Evolutionary conservation across 2,113 vertebrate species (phyloP).

Genomic region (Papio anubis): DNA sequence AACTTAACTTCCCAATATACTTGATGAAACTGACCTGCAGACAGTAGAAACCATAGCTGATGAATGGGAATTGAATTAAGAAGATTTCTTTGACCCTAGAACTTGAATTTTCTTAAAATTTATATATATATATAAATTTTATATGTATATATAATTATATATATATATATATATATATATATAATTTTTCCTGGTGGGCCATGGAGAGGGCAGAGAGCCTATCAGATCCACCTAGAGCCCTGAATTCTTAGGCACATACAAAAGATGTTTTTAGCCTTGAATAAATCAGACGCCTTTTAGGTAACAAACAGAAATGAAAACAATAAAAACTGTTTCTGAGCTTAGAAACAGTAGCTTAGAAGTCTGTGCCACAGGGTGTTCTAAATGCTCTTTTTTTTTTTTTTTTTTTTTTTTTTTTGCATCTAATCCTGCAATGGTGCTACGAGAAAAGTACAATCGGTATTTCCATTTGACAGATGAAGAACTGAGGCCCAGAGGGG

Average conservation of each 20-base stretch:
- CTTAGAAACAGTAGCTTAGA: too few relatives aligned
- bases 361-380: accelerated
- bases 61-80: not conserved
- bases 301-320: not conserved
- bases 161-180: too few relatives aligned
- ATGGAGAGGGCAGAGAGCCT: too few relatives aligned
- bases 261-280: accelerated
- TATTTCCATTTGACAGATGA: not conserved
- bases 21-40: accelerated
- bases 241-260: not conserved
- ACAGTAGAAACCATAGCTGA: accelerated
- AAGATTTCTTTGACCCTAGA: too few relatives aligned
- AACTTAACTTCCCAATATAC: not conserved
- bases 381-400: not conserved
- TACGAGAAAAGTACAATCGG: accelerated
- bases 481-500: too few relatives aligned
- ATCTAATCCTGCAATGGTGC: accelerated
- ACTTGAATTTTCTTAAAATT: too few relatives aligned
- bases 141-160: too few relatives aligned
- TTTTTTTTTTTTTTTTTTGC: too few relatives aligned
- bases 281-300: not conserved
- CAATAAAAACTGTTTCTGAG: not conserved
- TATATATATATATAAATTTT: too few relatives aligned
- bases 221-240: too few relatives aligned
- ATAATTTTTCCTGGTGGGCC: too few relatives aligned